Evolutionary conservation across 2,113 vertebrate species (phyloP).

Genomic region (Piliocolobus tephrosceles): DNA sequence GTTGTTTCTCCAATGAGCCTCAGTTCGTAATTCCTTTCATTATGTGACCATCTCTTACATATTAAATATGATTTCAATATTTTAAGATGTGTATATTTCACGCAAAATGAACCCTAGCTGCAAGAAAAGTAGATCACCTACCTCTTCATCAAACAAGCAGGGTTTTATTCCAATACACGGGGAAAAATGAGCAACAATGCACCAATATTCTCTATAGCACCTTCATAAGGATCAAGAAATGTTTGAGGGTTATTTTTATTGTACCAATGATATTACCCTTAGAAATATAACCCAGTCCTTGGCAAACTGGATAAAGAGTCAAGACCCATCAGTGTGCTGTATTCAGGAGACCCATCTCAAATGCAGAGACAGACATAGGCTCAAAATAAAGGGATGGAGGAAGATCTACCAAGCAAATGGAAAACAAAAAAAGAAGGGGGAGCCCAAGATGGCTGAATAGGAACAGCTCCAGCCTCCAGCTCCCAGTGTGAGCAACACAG

Average conservation of each 20-base stretch:
- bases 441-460: too few relatives aligned
- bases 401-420: too few relatives aligned
- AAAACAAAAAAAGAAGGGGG: too few relatives aligned
- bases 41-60: not conserved
- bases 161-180: not conserved
- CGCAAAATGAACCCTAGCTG: not conserved
- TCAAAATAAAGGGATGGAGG: too few relatives aligned
- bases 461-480: too few relatives aligned
- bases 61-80: not conserved
- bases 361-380: too few relatives aligned
- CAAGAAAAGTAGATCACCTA: not conserved
- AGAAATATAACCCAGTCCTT: not conserved
- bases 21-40: not conserved
- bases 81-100: not conserved
- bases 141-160: not conserved
- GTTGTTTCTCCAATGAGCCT: not conserved
- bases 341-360: too few relatives aligned
- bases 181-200: not conserved
- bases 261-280: not conserved
- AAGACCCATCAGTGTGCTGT: too few relatives aligned
- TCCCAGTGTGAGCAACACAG: too few relatives aligned
- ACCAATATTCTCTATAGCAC: not conserved
- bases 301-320: too few relatives aligned
- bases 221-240: not conserved
- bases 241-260: not conserved